phyloP scores from a whole-genome alignment of 2,888 invertebrate genomes.

The Panorpa germanica region DNA sequence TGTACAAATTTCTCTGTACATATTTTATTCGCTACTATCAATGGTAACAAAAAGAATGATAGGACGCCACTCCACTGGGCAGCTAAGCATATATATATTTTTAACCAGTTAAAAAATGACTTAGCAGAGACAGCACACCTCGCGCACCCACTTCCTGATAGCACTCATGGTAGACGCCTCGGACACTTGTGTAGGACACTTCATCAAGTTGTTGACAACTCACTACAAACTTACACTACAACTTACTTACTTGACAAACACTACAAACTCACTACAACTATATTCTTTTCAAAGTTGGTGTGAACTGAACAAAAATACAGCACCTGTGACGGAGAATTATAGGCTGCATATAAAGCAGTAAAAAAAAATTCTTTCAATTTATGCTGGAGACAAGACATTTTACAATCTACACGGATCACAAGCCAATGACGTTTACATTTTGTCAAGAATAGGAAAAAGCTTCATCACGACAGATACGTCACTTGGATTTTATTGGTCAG shows the following conservation, averaged over 20 bases:
- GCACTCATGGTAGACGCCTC: conserved; percentile 16
- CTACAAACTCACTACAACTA: too few species aligned
- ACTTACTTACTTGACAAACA: too few species aligned
- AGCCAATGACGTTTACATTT: conserved; percentile 17
- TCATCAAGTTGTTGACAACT: conserved; percentile 16
- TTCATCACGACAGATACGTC: conserved; percentile 18
- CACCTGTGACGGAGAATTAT: conserved; percentile 21
- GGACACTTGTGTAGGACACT: conserved; percentile 20
- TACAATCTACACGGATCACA: conserved; percentile 13
- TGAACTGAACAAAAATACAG: conserved; percentile 19
- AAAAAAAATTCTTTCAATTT: conserved; percentile 15
- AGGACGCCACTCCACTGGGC: neutral
- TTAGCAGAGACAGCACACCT: too few species aligned
- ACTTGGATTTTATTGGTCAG: too few species aligned
- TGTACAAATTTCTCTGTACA: too few species aligned
- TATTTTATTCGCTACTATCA: too few species aligned
- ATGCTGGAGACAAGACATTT: conserved; percentile 13
- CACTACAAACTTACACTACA: too few species aligned
- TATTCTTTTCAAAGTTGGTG: too few species aligned
- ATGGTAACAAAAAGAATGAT: conserved; percentile 12
- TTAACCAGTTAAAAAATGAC: too few species aligned
- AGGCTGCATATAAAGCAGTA: conserved; percentile 19
- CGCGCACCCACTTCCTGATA: conserved; percentile 15
- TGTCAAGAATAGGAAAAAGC: conserved; percentile 15
- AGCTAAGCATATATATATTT: too few species aligned